Base-by-base conservation (phyloP, 2,888 invertebrate species). In the Eristalinus aeneus region DNA sequence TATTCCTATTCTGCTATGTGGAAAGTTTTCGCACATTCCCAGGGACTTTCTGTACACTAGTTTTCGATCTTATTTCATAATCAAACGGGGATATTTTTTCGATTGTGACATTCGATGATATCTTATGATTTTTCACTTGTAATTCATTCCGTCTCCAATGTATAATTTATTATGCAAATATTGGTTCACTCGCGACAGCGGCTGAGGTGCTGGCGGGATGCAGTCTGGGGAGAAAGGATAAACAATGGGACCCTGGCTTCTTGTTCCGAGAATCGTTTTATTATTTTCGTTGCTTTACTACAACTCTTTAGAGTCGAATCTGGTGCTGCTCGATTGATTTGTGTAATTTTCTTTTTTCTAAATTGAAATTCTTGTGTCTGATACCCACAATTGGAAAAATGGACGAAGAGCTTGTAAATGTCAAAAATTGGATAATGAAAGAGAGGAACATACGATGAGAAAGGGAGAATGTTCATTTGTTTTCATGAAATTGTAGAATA, bases 101-200 rank as follows among this genome's bases (percentile, higher is more conserved):
- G 65, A 64, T 46, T 69, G 54, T 36, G 53, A 11, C 53, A 16
- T 34, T 2, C 46, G 68, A 64, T 73, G 22, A 56, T 69, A 76
- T 73, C 85, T 81, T 85, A 76, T 76, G 85, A 81, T 85, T 74
- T n/a, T 64, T 71, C 64, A 81, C 72, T 69, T 64, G 80, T 58
- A 60, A 61, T 77, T 60, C 76, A 81, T 73, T 85, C 34, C 76
- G 64, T 27, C 56, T 67, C 64, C 67, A 68, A 85, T 81, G 68
- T 76, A 63, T 73, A 69, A 81, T 85, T 85, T 85, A 85, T 85
- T 85, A 85, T 85, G 85, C 85, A 85, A 85, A 85, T 85, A 85
- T 73, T 85, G 64, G 85, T 53, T 81, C 27, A 76, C 58, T 65
- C 63, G 58, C 64, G 67, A 60, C 54, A 75, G 74, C 65, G 69